Percentiles rank a stretch among this genome's conserved stretches.
phyloP scores from a whole-genome alignment of 2,113 vertebrate genomes.

The Microcebus jonahi region DNA sequence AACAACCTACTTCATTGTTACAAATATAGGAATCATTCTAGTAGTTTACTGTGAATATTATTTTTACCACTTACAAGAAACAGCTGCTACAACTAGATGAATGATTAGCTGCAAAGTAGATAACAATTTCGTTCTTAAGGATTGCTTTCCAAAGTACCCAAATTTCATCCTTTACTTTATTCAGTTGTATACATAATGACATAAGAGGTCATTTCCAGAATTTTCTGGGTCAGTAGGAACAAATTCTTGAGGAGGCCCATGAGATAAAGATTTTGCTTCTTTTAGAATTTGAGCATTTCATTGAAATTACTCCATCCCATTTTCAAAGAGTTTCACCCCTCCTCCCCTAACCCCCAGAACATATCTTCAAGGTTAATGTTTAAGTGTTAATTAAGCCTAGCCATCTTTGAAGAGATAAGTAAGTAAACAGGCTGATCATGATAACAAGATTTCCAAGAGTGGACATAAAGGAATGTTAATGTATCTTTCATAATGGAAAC shows the following conservation, averaged over 20 bases:
- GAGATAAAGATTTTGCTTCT: slow-evolving; percentile 24
- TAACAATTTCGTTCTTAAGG: slow-evolving; percentile 6
- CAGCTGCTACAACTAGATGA: not conserved
- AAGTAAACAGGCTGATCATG: slow-evolving; percentile 63
- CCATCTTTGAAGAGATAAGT: slow-evolving; percentile 70
- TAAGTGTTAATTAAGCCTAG: slow-evolving; percentile 80
- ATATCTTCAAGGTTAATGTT: slow-evolving; percentile 75
- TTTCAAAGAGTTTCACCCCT: not conserved
- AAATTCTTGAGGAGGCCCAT: not conserved
- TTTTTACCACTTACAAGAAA: slow-evolving; percentile 16
- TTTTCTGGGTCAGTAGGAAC: not conserved
- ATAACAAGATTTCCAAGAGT: slow-evolving; percentile 31
- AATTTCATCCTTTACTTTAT: not conserved
- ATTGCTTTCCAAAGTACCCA: not conserved
- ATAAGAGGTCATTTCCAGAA: slow-evolving; percentile 13
- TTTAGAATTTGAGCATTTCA: not conserved
- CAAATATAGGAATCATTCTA: slow-evolving; percentile 2
- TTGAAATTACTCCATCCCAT: not conserved
- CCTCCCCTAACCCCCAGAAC: not conserved
- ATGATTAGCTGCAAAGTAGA: not conserved
- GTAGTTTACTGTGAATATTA: not conserved
- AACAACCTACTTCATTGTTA: not conserved
- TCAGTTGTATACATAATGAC: not conserved
- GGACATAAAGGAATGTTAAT: slow-evolving; percentile 77
- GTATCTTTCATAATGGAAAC: slow-evolving; percentile 63